A percentile compares a stretch with the other conserved stretches of the same genome.
phyloP scores from a whole-genome alignment of 2,888 invertebrate species.

The Smittia aterrima region DNA sequence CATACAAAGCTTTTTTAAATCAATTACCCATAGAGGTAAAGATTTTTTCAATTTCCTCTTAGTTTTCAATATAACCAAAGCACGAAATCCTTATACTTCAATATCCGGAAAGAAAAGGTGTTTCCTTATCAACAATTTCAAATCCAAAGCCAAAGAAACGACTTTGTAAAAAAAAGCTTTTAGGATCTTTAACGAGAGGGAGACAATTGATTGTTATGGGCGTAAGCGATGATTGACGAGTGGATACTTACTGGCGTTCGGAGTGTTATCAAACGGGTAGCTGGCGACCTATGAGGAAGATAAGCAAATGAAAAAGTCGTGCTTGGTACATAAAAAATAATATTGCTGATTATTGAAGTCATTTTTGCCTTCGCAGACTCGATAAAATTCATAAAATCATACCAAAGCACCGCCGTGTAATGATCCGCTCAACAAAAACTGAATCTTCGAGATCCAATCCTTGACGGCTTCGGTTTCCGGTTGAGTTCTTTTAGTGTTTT shows the following conservation, averaged over 20 bases:
- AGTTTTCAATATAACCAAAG: neutral
- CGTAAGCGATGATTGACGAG: neutral
- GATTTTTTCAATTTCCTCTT: neutral
- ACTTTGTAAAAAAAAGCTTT: neutral
- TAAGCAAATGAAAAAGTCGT: conserved; percentile 10
- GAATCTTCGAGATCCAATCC: conserved; percentile 89
- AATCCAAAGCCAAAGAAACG: too few relatives aligned
- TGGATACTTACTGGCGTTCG: conserved; percentile 79
- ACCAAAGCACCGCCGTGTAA: conserved; percentile 87
- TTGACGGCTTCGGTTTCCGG: conserved; percentile 95
- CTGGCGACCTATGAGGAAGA: conserved; percentile 69
- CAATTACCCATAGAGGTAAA: too few relatives aligned
- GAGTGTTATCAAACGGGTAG: conserved; percentile 95
- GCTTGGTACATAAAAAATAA: neutral
- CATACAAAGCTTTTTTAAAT: neutral
- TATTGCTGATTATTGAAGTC: neutral
- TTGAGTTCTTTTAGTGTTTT: conserved; percentile 81
- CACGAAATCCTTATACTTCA: neutral
- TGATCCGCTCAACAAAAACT: conserved; percentile 91
- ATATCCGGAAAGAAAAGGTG: neutral
- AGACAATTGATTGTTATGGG: neutral
- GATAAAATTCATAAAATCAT: neutral
- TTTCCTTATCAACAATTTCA: too few relatives aligned
- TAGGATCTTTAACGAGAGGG: neutral
- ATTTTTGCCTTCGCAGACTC: neutral